Base-by-base conservation (phyloP, 2,113 vertebrate species). In the Micromys minutus region DNA sequence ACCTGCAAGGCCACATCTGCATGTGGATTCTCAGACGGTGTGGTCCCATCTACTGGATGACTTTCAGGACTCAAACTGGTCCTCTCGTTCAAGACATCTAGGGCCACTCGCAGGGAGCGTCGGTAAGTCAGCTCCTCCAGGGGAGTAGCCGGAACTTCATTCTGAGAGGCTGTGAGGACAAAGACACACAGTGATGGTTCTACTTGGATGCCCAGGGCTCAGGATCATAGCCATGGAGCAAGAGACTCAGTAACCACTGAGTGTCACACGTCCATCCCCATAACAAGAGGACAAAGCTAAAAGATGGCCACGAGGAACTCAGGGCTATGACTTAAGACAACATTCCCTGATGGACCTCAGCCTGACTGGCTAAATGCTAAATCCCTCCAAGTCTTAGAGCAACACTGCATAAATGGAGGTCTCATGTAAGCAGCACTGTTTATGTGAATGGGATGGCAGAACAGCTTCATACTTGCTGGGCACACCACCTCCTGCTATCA, bases 41-140 rank as follows among this genome's bases (percentile, higher is more conserved):
- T 0, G 0, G 24, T 13, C 13, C 26, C 71, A 65, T 61, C 74
- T 55, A 34, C 31, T 2, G 59, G 39, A 63, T 29, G 13, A 3
- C 61, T 1, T 2, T 2, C 83, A 61, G 31, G 47, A 57, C 7
- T 0, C 1, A 1, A 2, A 0, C 31, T 2, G 7, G 0, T 24
- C 0, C 1, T 72, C 22, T 83, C 31, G 0, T 55, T 97, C 89
- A 99, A 63, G 76, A 98, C 11, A 55, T 98, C 97, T 93, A 98
- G 59, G 3, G 98, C 98, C 36, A 98, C 97, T 12, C 97, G 98
- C 2, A 99, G 98, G 1, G 98, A 97, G 5, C 96, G 61, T 0
- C 98, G 95, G 72, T 99, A 98, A 0, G 94, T 96, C 87, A 98
- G 92, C 42, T 99, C 99, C 84, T 98, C 98, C 81, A 98, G 69